Conservation (phyloP, 2,888 invertebrate genomes). For the Aphodius granarius region DNA sequence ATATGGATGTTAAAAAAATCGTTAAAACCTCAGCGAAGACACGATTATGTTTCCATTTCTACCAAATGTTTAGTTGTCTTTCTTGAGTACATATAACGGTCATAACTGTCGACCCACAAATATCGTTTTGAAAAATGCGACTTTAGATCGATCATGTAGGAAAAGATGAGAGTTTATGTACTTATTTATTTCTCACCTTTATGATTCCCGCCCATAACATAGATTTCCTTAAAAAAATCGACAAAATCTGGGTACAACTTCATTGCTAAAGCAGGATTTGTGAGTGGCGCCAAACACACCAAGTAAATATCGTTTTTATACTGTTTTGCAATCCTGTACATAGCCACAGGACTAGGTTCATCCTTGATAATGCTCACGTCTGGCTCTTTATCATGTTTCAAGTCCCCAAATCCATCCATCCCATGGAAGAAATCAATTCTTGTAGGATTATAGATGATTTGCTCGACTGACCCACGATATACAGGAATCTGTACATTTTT, state of each 20-base stretch:
- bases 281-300: conserved; percentile 73
- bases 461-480: conserved; percentile 63
- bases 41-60: too few species aligned
- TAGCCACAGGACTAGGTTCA: conserved; percentile 58
- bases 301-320: conserved; percentile 57
- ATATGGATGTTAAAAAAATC: background rate
- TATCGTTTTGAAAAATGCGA: too few species aligned
- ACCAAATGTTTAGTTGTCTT: too few species aligned
- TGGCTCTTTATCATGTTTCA: conserved; percentile 38
- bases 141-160: too few species aligned
- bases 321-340: conserved; percentile 56
- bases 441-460: conserved; percentile 51
- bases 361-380: conserved; percentile 39
- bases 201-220: conserved; percentile 79
- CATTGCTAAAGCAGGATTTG: conserved; percentile 76
- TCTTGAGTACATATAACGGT: too few species aligned
- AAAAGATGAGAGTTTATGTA: too few species aligned
- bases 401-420: conserved; percentile 73
- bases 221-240: conserved; percentile 65
- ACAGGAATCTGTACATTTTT: conserved; percentile 66
- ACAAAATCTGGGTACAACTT: conserved; percentile 69
- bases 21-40: conserved; percentile 32
- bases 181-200: conserved; percentile 55
- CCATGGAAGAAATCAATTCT: conserved; percentile 60
- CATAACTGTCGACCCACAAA: too few species aligned